Evolutionary conservation across 1,140 invertebrate species (phyloP), one percentile per base, ranked within the genome.

Genomic region (Rhagoletis zephyria): DNA sequence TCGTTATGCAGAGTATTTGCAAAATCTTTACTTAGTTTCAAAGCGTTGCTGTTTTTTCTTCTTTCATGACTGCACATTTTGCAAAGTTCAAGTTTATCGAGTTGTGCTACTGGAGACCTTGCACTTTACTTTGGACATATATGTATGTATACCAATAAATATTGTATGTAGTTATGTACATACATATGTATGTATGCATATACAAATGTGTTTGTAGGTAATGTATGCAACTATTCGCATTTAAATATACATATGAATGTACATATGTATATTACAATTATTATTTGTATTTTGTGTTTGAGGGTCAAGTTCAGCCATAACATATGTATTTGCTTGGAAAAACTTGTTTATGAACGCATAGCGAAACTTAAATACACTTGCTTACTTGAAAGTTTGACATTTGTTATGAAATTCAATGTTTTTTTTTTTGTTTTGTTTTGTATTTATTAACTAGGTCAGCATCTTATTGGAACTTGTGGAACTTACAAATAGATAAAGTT

Each of bases 21-120:
- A 56, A 81, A 59, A 59, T 81, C 19, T 81, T 81, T 81, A 16
- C 70, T 16, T 10, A 74, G 48, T 48, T 81, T 51, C 16, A 30
- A 30, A 30, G 30, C 30, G 70, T 51, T 81, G 67, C 4, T 77
- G 48, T 81, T 81, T 4, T 48, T 81, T 19, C 19, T 56, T 42
- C 12, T 77, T 14, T 56, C 48, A 56, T 56, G 45, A 70, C 67
- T 70, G 67, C 67, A 74, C 67, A 74, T 74, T 74, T 74, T 74
- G n/a, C 42, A 74, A 74, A 81, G 74, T 81, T 81, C 74, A 81
- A 81, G 74, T 81, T 81, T 56, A 81, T 81, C 48, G 48, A 81
- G 74, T 81, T 51, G 51, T 56, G 74, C 48, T 81, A 30, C 48
- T 81, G 16, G 48, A 81, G 74, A 51, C 74, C 74, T 81, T 81